Evolutionary conservation across 2,113 vertebrate species (phyloP).

Genomic region (Bubo blakistoni): DNA sequence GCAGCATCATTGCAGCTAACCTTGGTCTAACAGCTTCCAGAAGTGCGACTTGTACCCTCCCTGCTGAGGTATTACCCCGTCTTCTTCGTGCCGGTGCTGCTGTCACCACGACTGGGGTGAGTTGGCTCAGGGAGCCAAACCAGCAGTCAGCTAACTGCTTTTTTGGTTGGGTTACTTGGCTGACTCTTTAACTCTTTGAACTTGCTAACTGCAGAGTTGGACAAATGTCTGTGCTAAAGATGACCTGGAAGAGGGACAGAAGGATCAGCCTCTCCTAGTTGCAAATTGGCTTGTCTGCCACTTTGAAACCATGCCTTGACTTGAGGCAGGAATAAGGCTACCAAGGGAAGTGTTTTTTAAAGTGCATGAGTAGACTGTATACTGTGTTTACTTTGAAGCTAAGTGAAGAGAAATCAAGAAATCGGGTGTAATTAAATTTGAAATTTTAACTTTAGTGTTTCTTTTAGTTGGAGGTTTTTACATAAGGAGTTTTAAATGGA

Average conservation of each 20-base stretch:
- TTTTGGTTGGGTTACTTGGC: not conserved
- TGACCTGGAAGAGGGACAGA: not conserved
- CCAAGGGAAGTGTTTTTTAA: not conserved
- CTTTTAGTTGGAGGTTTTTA: not conserved
- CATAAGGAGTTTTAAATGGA: not conserved
- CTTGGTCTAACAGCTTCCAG: not conserved
- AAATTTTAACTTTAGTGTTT: not conserved
- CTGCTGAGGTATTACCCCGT: not conserved
- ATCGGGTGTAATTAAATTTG: not conserved
- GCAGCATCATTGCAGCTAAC: not conserved
- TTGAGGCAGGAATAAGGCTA: not conserved
- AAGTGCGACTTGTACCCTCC: not conserved
- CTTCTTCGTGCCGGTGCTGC: accelerated
- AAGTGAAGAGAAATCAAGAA: not conserved
- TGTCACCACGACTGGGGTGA: not conserved
- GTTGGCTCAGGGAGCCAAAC: not conserved
- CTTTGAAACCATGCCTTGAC: not conserved
- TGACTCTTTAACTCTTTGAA: not conserved
- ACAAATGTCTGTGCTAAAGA: not conserved
- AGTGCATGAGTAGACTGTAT: not conserved
- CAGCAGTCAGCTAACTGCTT: accelerated
- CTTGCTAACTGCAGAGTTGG: not conserved
- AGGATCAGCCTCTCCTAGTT: not conserved
- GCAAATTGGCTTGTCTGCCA: not conserved
- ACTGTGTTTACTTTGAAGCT: not conserved